These are phyloP conservation scores for Paramormyrops kingsleyae DNA, from an alignment of 2,113 vertebrate species.

Conservation along the genomic window DNA sequence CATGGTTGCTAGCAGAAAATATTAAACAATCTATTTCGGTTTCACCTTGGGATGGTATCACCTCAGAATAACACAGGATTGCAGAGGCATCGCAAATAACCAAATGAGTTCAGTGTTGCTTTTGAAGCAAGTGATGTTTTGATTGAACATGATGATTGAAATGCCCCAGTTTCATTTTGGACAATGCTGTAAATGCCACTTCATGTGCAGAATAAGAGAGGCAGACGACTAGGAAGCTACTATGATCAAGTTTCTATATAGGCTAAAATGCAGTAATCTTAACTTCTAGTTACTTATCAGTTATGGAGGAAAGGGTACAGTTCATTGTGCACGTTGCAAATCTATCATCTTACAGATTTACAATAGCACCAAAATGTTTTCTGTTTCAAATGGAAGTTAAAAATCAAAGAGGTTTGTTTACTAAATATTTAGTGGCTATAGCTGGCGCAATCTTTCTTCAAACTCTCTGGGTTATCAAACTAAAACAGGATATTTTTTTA, in stretches of 20 bases:
- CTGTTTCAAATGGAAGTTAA: neutral
- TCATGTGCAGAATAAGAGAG: neutral
- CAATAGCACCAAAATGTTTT: neutral
- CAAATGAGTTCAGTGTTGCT: neutral
- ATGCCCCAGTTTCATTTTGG: neutral
- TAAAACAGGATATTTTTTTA: neutral
- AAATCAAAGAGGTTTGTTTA: neutral
- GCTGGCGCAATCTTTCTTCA: neutral
- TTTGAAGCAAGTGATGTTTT: neutral
- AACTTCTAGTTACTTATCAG: neutral
- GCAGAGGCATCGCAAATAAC: neutral
- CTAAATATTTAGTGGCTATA: neutral
- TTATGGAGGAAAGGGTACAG: neutral
- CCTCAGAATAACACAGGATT: neutral
- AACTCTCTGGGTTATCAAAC: neutral
- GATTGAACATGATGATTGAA: neutral
- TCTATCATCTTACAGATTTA: neutral
- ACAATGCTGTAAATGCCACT: neutral
- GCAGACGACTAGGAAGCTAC: neutral
- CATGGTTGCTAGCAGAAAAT: neutral
- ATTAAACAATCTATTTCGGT: neutral
- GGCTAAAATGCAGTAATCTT: neutral
- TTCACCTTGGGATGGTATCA: neutral
- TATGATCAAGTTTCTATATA: too few species aligned
- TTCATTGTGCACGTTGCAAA: neutral